These are phyloP conservation scores for Eilema griseolum DNA, from an alignment of 2,888 invertebrate genomes.

Conservation along the genomic window DNA sequence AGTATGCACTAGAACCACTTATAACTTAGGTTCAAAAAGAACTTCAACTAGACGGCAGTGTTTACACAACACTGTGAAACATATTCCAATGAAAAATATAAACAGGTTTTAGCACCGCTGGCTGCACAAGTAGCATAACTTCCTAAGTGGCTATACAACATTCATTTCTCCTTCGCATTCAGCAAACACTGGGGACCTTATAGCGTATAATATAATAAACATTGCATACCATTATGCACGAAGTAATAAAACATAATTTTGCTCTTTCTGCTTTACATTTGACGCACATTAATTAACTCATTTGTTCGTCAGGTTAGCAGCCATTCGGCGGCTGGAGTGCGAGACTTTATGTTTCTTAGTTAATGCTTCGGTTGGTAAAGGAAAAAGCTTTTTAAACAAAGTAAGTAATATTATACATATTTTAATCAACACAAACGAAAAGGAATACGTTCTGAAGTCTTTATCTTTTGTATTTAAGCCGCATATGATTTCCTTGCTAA, in stretches of 20 bases:
- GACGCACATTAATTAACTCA: constrained; percentile 37
- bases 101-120: constrained; percentile 3
- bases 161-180: constrained; percentile 22
- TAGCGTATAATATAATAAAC: constrained; percentile 21
- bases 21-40: not conserved
- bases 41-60: not conserved
- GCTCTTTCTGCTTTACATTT: constrained; percentile 34
- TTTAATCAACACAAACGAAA: not conserved
- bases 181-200: constrained; percentile 24
- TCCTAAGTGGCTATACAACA: constrained; percentile 21
- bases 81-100: constrained; percentile 7
- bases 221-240: constrained; percentile 26
- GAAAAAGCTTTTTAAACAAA: not conserved
- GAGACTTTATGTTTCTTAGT: constrained; percentile 8
- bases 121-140: constrained; percentile 16
- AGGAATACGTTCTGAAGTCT: not conserved
- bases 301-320: constrained; percentile 32
- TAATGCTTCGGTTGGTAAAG: not conserved
- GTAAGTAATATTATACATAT: not conserved
- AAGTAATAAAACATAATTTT: constrained; percentile 44
- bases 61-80: constrained; percentile 6
- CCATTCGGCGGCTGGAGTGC: constrained; percentile 17
- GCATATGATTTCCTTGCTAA: too few species aligned
- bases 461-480: too few species aligned
- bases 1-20: not conserved